Percentiles rank a stretch among this genome's conserved stretches.
phyloP scores from a whole-genome alignment of 2,113 vertebrate genomes.

The Cyanoliseus patagonus region DNA sequence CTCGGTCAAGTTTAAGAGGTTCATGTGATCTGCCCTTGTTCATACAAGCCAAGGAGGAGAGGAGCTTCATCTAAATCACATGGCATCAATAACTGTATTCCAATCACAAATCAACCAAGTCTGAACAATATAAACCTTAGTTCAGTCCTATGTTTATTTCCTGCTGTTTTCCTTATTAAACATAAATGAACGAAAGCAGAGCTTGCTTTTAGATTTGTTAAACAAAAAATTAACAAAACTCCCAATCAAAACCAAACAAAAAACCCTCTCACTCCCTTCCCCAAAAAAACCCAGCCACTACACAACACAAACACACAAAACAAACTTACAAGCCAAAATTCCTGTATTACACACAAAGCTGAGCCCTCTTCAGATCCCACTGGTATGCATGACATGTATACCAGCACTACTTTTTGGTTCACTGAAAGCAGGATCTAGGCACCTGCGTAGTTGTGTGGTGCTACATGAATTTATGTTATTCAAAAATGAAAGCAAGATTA shows the following conservation, averaged over 20 bases:
- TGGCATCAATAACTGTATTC: not conserved
- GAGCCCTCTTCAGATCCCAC: not conserved
- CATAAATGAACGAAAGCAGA: not conserved
- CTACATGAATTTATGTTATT: not conserved
- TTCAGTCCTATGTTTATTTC: not conserved
- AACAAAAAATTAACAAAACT: not conserved
- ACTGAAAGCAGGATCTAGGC: not conserved
- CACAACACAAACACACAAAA: not conserved
- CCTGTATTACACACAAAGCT: not conserved
- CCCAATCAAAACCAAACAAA: not conserved
- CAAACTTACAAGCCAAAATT: not conserved
- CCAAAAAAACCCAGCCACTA: not conserved
- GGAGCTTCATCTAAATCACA: not conserved
- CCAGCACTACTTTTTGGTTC: not conserved
- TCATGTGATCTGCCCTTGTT: not conserved
- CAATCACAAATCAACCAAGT: not conserved
- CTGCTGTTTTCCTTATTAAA: not conserved
- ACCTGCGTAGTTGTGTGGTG: not conserved
- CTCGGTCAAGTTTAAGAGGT: not conserved
- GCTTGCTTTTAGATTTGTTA: not conserved
- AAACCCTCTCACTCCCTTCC: fast-evolving
- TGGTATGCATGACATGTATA: too few species aligned
- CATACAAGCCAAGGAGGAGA: not conserved
- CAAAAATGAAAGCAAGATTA: not conserved
- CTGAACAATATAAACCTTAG: not conserved